Evolutionary conservation across 2,797 vertebrate species (phyloP).

Genomic region (Parotocinclus haroldoi): DNA sequence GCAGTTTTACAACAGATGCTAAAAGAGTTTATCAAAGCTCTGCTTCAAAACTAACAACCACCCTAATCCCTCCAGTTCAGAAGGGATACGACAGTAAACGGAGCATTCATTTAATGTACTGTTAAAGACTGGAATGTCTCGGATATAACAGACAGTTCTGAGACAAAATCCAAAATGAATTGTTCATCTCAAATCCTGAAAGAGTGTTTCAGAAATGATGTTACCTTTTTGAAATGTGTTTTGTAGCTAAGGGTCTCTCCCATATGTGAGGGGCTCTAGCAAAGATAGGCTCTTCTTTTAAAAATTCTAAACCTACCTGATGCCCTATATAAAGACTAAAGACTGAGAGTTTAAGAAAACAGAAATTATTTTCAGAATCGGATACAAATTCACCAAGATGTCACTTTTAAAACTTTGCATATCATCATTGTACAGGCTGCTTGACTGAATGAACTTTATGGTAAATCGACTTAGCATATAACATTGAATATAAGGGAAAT

Average conservation of each 20-base stretch:
- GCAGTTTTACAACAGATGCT: constrained; percentile 13
- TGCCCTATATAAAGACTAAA: no score
- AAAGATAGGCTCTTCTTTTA: no score
- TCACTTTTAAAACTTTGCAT: no score
- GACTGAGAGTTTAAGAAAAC: no score
- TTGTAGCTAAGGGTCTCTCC: constrained; percentile 6
- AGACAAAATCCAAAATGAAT: constrained; percentile 24
- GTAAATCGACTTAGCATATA: no score
- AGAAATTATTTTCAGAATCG: no score
- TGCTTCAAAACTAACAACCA: constrained; percentile 11
- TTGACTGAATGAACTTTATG: no score
- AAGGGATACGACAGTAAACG: constrained; percentile 6
- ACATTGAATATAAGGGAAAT: no score
- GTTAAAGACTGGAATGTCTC: neutral
- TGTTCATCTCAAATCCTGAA: constrained; percentile 9
- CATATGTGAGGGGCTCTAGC: no score
- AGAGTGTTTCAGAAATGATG: constrained; percentile 18
- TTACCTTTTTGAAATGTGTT: constrained; percentile 20
- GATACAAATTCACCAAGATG: no score
- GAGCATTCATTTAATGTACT: neutral
- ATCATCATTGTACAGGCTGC: no score
- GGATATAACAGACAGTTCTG: neutral
- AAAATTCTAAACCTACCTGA: no score
- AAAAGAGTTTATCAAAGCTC: constrained; percentile 14
- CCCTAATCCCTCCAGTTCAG: constrained; percentile 8